These are phyloP conservation scores for Tetramorium parvispinum DNA, from an alignment of 1,140 invertebrate species.

Conservation along the genomic window DNA sequence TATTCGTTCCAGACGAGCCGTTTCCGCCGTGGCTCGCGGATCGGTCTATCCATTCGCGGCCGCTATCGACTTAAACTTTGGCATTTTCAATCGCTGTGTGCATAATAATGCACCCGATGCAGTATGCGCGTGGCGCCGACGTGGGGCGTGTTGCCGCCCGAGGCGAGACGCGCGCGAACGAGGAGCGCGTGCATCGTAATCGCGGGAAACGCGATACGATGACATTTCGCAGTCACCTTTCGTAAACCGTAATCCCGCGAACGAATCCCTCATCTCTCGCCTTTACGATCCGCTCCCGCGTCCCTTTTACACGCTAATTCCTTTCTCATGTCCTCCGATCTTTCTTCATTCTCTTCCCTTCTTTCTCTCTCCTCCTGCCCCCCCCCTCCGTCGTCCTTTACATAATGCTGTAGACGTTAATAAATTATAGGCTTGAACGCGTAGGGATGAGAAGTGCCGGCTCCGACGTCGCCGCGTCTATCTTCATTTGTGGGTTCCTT, in stretches of 20 bases:
- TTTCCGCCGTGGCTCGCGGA: neutral
- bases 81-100: constrained; percentile 49
- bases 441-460: neutral
- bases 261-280: constrained; percentile 69
- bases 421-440: constrained; percentile 13
- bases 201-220: constrained; percentile 63
- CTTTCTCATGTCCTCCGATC: constrained; percentile 5
- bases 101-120: constrained; percentile 29
- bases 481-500: constrained; percentile 4
- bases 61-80: constrained; percentile 43
- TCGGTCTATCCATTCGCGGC: neutral
- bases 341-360: neutral
- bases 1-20: neutral
- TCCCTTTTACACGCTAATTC: constrained; percentile 30
- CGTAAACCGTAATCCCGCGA: constrained; percentile 72
- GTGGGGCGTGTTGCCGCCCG: constrained; percentile 14
- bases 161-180: constrained; percentile 18
- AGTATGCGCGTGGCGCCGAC: neutral
- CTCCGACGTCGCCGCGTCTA: neutral
- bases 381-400: neutral
- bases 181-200: constrained; percentile 10
- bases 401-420: neutral
- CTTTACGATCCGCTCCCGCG: constrained; percentile 56
- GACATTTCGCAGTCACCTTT: constrained; percentile 74
- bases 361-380: too few species aligned